phyloP scores from a whole-genome alignment of 1,140 invertebrate genomes.

The Mycetomoellerius zeteki region DNA sequence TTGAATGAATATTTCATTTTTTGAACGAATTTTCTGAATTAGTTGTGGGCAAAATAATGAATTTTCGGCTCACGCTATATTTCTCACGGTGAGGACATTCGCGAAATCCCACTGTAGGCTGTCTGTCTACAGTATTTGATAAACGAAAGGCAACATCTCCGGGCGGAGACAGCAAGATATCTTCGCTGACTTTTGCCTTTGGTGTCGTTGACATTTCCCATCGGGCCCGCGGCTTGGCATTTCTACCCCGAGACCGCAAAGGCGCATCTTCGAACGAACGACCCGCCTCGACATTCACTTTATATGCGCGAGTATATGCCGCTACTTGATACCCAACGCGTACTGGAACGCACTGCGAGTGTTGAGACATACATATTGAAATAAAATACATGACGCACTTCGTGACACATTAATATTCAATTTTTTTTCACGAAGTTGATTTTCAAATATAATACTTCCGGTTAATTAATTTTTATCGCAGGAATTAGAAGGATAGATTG shows the following conservation, averaged over 20 bases:
- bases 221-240: slow-evolving; percentile 62
- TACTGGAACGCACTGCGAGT: background rate
- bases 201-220: slow-evolving; percentile 73
- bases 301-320: slow-evolving; percentile 10
- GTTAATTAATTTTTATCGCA: slow-evolving; percentile 14
- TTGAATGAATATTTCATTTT: background rate
- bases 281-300: slow-evolving; percentile 41
- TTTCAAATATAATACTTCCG: background rate
- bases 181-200: slow-evolving; percentile 70
- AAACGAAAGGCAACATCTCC: slow-evolving; percentile 68
- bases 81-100: slow-evolving; percentile 36
- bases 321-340: slow-evolving; percentile 47
- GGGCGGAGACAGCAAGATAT: slow-evolving; percentile 47
- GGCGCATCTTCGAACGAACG: slow-evolving; percentile 29
- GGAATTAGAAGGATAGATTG: background rate
- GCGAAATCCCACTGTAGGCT: slow-evolving; percentile 56
- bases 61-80: slow-evolving; percentile 39
- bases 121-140: slow-evolving; percentile 58
- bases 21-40: background rate
- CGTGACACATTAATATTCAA: slow-evolving; percentile 10
- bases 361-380: slow-evolving; percentile 8
- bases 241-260: slow-evolving; percentile 66
- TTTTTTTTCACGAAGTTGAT: background rate
- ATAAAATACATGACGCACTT: background rate
- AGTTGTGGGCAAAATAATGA: slow-evolving; percentile 15